phyloP scores from a whole-genome alignment of 2,113 vertebrate species.

The Colinus virginianus region DNA sequence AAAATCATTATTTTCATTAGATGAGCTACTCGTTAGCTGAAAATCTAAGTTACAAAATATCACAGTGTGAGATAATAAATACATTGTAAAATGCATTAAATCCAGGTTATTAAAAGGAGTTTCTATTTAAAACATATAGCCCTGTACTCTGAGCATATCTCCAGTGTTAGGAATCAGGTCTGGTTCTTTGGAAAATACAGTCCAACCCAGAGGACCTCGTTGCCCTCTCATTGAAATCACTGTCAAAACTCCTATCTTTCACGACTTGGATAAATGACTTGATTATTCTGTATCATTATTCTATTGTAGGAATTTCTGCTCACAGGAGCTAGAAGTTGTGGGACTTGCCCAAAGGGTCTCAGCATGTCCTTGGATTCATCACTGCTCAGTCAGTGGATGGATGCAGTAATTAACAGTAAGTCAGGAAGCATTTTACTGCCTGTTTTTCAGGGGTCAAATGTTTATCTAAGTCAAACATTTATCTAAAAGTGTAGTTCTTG shows the following conservation, averaged over 20 bases:
- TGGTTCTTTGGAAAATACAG: constrained; percentile 32
- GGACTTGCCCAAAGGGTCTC: background rate
- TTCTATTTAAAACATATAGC: constrained; percentile 60
- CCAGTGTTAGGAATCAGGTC: background rate
- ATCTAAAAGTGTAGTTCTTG: background rate
- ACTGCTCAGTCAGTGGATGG: background rate
- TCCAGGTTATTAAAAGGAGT: constrained; percentile 52
- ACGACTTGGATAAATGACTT: background rate
- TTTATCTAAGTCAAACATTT: background rate
- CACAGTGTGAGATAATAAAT: constrained; percentile 73
- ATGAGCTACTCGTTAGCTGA: constrained; percentile 72
- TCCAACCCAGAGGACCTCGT: background rate
- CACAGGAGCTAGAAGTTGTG: background rate
- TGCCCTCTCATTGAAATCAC: background rate
- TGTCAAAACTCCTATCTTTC: background rate
- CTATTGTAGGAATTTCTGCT: background rate
- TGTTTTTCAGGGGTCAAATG: background rate
- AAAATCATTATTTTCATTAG: constrained; percentile 80
- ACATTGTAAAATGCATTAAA: constrained; percentile 70
- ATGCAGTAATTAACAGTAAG: background rate
- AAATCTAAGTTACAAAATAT: constrained; percentile 74
- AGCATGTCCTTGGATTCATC: background rate
- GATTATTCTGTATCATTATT: background rate
- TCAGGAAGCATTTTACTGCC: background rate
- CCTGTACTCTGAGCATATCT: background rate